Evolutionary conservation across 1,140 invertebrate genomes (phyloP), one percentile per base, ranked within the genome.

Genomic region (Drosophila yakuba): DNA sequence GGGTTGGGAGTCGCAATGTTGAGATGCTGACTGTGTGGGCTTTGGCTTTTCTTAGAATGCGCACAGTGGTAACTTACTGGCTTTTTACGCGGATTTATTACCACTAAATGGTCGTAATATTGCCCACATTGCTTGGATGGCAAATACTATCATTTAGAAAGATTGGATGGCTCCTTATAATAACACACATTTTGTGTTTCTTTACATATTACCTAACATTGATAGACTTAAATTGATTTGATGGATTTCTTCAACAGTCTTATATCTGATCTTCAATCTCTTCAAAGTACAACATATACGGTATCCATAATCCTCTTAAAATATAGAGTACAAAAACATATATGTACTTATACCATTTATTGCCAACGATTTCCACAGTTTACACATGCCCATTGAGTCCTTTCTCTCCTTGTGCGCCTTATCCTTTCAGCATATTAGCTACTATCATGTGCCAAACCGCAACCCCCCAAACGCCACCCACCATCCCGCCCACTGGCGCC

Each of bases 351-450:
- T 23, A 8, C 23, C 8, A 39, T 15, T 35, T 12, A 20, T 36
- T 12, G 28, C 20, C 45, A 57, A 57, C 52, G 48, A 36, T 36
- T 68, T 60, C 39, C 12, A 6, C 12, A 35, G 3, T 5, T 11
- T 36, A 20, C 1, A 15, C 25, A 32, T 35, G 25, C 15, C 83
- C 83, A 85, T 51, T 71, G 79, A 82, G 10, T 12, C 54, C 50
- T 43, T 32, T 17, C 39, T 44, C 45, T 36, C 41, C 50, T 56
- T 47, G 59, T 61, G 72, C 54, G 47, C 47, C 48, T 51, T 88
- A 83, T 89, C 73, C 85, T 89, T 72, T 78, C 80, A 89, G 84
- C 77, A 89, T 89, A 89, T 89, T 89, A 89, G 84, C 84, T 89
- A 72, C 73, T 89, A 89, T 88, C 83, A 78, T 77, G 76, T 50